These are phyloP conservation scores for Pegea sp. DNA, from an alignment of 23 tunicate species.

Conservation along the genomic window DNA sequence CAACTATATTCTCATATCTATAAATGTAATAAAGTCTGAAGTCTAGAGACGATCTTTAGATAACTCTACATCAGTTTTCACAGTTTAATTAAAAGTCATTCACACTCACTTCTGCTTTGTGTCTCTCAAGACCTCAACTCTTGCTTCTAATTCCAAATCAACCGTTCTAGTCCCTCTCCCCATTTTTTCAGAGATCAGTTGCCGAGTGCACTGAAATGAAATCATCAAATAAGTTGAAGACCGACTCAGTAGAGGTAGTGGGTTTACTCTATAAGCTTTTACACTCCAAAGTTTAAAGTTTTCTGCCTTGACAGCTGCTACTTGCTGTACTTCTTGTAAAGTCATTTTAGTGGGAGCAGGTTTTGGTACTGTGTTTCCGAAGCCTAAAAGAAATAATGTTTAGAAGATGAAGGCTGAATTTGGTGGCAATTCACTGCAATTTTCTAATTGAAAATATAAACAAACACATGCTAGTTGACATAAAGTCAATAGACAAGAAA, in stretches of 20 bases:
- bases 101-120: constrained; percentile 57
- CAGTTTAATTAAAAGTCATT: too few relatives aligned
- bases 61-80: too few relatives aligned
- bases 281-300: constrained; percentile 77
- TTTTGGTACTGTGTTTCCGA: neutral
- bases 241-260: neutral
- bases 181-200: constrained; percentile 43
- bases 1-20: constrained; percentile 54
- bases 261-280: constrained; percentile 44
- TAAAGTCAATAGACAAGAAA: too few relatives aligned
- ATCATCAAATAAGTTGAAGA: neutral
- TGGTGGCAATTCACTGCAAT: neutral
- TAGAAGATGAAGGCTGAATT: too few relatives aligned
- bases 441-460: too few relatives aligned
- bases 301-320: constrained; percentile 72
- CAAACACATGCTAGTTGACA: too few relatives aligned
- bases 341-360: constrained; percentile 11
- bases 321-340: constrained; percentile 76
- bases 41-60: too few relatives aligned
- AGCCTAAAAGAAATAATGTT: neutral
- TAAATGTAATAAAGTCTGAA: too few relatives aligned
- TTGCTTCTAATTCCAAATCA: constrained; percentile 84
- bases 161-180: constrained; percentile 75
- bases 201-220: constrained; percentile 64
- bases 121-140: constrained; percentile 64